phyloP scores from a whole-genome alignment of 1,140 invertebrate genomes.

The Leptopilina clavipes region DNA sequence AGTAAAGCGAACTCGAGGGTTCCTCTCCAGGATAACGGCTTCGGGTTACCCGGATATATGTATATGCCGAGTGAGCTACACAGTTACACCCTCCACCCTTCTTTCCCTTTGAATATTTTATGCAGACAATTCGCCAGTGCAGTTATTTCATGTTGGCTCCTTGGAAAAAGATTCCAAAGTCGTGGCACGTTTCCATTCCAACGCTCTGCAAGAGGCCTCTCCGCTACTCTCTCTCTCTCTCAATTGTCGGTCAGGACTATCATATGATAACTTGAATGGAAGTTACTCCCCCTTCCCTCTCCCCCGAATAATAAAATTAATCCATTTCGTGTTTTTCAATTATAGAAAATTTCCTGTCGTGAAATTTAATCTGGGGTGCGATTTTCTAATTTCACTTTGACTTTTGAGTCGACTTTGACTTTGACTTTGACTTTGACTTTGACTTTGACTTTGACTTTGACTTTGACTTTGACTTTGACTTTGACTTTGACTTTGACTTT shows the following conservation, averaged over 20 bases:
- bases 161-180: slow-evolving; percentile 65
- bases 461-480: too few relatives aligned
- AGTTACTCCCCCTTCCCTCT: neutral
- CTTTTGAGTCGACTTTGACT: too few relatives aligned
- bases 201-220: slow-evolving; percentile 39
- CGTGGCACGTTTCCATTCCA: slow-evolving; percentile 62
- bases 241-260: slow-evolving; percentile 61
- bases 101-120: slow-evolving; percentile 72
- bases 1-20: slow-evolving; percentile 37
- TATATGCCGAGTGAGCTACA: slow-evolving; percentile 57
- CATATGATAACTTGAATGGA: slow-evolving; percentile 47
- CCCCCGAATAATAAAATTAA: too few relatives aligned
- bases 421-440: too few relatives aligned
- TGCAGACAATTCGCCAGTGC: slow-evolving; percentile 72
- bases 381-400: too few relatives aligned
- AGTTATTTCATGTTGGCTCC: slow-evolving; percentile 69
- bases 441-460: too few relatives aligned
- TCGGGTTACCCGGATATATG: slow-evolving; percentile 60
- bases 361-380: too few relatives aligned
- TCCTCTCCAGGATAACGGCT: slow-evolving; percentile 60
- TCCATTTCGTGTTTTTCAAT: too few relatives aligned
- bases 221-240: slow-evolving; percentile 41
- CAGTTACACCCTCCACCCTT: slow-evolving; percentile 58
- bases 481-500: too few relatives aligned
- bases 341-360: too few relatives aligned